Conservation (phyloP, 2,888 invertebrate species). For the Idaea straminata region DNA sequence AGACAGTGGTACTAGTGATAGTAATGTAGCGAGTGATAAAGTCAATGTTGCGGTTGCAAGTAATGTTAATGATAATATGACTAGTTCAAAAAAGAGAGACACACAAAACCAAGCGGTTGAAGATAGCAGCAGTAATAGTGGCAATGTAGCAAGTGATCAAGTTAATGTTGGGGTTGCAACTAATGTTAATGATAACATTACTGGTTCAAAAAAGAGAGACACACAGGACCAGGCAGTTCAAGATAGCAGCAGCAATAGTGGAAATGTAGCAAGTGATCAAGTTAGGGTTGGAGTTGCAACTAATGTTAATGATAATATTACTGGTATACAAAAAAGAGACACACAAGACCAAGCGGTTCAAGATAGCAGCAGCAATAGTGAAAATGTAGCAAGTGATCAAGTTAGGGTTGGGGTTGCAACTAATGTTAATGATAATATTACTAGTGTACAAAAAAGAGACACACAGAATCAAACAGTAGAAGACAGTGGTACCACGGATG, state of each 20-base stretch:
- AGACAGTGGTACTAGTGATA: not conserved
- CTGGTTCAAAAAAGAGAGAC: not conserved
- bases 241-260: too few species aligned
- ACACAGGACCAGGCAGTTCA: not conserved
- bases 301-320: too few species aligned
- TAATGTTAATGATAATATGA: not conserved
- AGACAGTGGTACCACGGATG: not conserved
- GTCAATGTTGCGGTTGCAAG: not conserved
- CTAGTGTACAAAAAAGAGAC: not conserved
- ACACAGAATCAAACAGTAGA: not conserved
- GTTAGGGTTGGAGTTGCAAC: too few species aligned
- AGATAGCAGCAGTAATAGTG: not conserved
- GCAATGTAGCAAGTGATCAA: not conserved
- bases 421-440: not conserved
- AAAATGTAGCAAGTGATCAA: not conserved
- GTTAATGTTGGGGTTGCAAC: not conserved
- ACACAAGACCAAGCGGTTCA: not conserved
- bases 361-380: not conserved
- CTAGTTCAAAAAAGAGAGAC: not conserved
- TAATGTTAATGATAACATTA: not conserved
- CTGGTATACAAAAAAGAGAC: too few species aligned
- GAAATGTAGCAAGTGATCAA: too few species aligned
- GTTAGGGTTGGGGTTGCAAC: not conserved
- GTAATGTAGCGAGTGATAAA: not conserved
- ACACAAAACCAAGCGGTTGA: not conserved